Percentiles rank a stretch among this genome's conserved stretches.
Conservation (phyloP, 2,797 vertebrate species). For the Coregonus ussuriensis region DNA sequence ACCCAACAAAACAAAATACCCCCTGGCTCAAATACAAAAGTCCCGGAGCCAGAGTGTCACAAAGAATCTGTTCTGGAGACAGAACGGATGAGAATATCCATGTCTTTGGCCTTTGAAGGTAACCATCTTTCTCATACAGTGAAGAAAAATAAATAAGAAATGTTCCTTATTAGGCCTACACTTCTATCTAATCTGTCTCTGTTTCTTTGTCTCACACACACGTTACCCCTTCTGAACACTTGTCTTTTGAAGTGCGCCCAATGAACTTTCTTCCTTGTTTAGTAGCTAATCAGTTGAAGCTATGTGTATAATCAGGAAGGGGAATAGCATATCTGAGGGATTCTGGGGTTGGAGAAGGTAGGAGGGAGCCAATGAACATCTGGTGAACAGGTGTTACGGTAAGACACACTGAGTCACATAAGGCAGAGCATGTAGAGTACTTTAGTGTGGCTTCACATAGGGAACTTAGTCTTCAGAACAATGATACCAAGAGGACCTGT, state of each 20-base stretch:
- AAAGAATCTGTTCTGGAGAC: slow-evolving; percentile 51
- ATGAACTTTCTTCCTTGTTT: neutral
- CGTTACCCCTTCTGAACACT: neutral
- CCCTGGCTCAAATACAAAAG: no score
- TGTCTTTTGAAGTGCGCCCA: neutral
- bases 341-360: neutral
- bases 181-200: neutral
- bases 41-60: no score
- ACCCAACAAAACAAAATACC: no score
- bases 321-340: neutral
- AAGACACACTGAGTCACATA: slow-evolving; percentile 1
- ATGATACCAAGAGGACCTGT: no score
- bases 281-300: neutral
- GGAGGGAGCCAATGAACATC: neutral
- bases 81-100: slow-evolving; percentile 46
- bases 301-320: neutral
- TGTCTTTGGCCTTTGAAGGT: slow-evolving; percentile 34
- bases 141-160: neutral
- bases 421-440: neutral
- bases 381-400: neutral
- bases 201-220: slow-evolving; percentile 6
- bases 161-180: neutral
- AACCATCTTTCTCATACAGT: neutral
- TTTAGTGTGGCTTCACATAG: no score
- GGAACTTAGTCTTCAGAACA: no score